phyloP scores from a whole-genome alignment of 2,888 invertebrate species.

The Cancer borealis region DNA sequence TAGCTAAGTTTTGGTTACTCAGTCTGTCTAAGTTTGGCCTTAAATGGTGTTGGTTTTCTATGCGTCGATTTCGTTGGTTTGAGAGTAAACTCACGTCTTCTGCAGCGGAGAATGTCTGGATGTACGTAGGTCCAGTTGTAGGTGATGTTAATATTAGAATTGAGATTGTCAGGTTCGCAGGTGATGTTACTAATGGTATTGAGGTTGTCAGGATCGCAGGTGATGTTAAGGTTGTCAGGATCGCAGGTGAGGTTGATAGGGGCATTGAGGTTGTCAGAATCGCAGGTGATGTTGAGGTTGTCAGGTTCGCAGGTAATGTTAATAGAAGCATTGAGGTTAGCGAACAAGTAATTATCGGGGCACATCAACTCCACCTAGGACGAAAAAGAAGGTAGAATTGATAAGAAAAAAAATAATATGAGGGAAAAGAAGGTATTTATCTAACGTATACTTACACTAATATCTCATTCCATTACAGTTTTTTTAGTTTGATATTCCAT shows the following conservation, averaged over 20 bases:
- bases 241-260: not conserved
- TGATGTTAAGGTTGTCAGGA: no score
- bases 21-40: not conserved
- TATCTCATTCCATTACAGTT: no score
- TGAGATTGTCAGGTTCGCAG: not conserved
- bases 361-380: not conserved
- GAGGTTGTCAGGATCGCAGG: no score
- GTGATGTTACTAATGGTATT: not conserved
- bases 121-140: not conserved
- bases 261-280: not conserved
- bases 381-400: not conserved
- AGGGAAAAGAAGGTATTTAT: not conserved
- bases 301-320: not conserved
- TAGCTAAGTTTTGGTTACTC: not conserved
- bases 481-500: no score
- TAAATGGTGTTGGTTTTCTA: not conserved
- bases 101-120: not conserved
- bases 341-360: not conserved
- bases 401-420: not conserved
- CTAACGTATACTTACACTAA: not conserved
- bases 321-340: not conserved
- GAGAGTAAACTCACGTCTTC: not conserved
- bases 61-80: not conserved
- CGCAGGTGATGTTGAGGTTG: no score
- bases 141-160: no score